Evolutionary conservation across 2,888 invertebrate species (phyloP), one percentile per base, ranked within the genome.

Genomic region (Carabus problematicus): DNA sequence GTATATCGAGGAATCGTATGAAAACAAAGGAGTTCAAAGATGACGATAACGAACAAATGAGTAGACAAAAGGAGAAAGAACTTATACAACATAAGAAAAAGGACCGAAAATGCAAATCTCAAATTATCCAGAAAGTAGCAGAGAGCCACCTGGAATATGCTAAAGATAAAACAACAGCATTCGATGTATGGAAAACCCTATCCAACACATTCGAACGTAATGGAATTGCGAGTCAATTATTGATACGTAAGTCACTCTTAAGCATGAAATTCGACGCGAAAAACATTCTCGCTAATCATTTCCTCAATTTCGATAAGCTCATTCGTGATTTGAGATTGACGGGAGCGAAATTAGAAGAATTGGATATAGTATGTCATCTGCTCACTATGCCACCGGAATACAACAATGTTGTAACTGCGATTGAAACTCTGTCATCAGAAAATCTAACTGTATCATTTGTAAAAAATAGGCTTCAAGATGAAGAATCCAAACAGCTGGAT

Each of bases 91-190:
- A 39, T 45, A 14, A 56, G 45, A 63, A 68, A 16, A 11, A 12
- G 45, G 67, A 74, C 47, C 40, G 70, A 54, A 72, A 74, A 67
- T 75, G 73, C 58, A 75, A 72, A 41, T 75, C 75, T 8, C 70
- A 72, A 52, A 73, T 76, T n/a, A 66, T 75, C 8, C 74, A 75
- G 61, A 58, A 74, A 8, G 73, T 75, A 12, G 73, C 74, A 4
- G 75, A 76, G 55, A 75, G 70, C 55, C 74, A 76, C 40, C 64
- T 76, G 56, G 76, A 76, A 71, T 77, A 76, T 47, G 73, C 72
- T 1, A 75, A 75, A 64, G 74, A 76, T 11, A 72, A 72, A 56
- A n/a, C n/a, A n/a, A 75, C 72, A 3, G 72, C 74, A 42, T 74
- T 72, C 52, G 72, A 75, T 7, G 70, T 75, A 16, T 75, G 73